phyloP scores from a whole-genome alignment of 2,113 vertebrate genomes.

The Murina feae region DNA sequence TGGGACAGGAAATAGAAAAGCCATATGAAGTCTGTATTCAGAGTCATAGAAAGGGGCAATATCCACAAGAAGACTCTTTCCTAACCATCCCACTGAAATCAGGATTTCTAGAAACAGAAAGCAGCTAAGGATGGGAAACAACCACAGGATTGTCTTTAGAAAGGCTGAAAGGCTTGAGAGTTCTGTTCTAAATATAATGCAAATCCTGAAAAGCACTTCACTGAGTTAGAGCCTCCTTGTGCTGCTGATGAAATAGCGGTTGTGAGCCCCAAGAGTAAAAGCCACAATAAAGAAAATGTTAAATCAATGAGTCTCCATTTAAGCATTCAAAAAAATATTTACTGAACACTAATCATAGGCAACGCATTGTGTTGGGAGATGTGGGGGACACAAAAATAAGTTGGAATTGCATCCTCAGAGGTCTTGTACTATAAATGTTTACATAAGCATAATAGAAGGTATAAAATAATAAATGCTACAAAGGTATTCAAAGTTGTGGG shows the following conservation, averaged over 20 bases:
- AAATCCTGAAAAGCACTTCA: neutral
- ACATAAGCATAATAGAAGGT: neutral
- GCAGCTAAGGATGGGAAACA: neutral
- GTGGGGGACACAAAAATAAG: neutral
- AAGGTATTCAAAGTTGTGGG: neutral
- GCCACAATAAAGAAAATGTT: constrained; percentile 27
- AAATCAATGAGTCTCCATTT: constrained; percentile 36
- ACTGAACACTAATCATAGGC: neutral
- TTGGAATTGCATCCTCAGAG: neutral
- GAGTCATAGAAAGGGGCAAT: neutral
- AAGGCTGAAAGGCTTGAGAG: neutral
- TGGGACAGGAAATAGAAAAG: neutral
- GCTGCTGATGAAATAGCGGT: constrained; percentile 1
- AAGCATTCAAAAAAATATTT: constrained; percentile 55
- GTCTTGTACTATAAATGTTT: neutral
- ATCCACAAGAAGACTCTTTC: neutral
- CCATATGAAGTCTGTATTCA: neutral
- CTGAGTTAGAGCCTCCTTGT: neutral
- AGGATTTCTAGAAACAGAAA: constrained; percentile 13
- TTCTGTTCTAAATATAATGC: constrained; percentile 17
- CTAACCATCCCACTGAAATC: neutral
- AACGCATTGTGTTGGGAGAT: constrained; percentile 9
- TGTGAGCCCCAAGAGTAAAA: constrained; percentile 30
- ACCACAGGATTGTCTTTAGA: neutral
- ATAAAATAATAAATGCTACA: neutral